Conservation (phyloP, 2,797 vertebrate species). For the Phoeniculus purpureus region DNA sequence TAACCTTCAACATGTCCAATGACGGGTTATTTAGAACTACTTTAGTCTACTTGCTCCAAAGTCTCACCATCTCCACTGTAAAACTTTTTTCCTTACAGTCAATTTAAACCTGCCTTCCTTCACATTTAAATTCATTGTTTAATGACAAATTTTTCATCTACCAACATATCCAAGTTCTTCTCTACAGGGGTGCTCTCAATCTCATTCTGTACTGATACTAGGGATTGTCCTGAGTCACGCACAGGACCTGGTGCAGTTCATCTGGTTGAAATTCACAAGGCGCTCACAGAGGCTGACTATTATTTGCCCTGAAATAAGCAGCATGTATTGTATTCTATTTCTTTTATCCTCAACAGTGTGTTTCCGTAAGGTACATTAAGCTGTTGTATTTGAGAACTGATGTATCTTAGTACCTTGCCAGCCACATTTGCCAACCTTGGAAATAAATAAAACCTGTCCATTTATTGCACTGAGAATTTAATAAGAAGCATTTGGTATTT, state of each 20-base stretch:
- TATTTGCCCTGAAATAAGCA: neutral
- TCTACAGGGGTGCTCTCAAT: neutral
- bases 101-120: neutral
- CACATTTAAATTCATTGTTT: neutral
- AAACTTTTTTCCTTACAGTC: neutral
- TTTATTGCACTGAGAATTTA: neutral
- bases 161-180: neutral
- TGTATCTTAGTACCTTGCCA: neutral
- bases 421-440: neutral
- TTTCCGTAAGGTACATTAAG: neutral
- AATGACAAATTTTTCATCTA: neutral
- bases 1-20: no score
- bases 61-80: neutral
- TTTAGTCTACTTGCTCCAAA: no score
- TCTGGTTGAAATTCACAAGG: no score
- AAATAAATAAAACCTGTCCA: neutral
- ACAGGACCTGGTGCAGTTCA: no score
- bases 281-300: no score
- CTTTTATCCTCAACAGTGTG: neutral
- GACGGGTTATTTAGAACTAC: no score
- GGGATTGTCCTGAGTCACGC: no score
- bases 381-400: neutral
- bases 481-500: neutral
- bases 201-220: neutral
- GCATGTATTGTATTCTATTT: neutral